These are phyloP conservation scores for Tragelaphus buxtoni DNA, from an alignment of 2,113 vertebrate species.

Conservation along the genomic window DNA sequence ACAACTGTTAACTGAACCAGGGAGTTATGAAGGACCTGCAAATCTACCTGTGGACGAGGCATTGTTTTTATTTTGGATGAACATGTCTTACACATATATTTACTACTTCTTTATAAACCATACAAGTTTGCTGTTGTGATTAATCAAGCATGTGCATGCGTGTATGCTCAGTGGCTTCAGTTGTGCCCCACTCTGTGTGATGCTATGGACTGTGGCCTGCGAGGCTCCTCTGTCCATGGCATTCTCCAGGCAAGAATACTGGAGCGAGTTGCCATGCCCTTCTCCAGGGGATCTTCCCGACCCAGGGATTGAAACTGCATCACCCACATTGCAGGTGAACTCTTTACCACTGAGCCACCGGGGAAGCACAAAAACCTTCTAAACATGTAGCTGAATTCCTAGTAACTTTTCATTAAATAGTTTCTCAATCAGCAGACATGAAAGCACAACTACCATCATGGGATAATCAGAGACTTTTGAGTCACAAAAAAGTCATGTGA, in stretches of 20 bases:
- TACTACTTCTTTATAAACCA: background rate
- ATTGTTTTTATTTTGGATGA: background rate
- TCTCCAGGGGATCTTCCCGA: background rate
- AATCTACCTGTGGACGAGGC: background rate
- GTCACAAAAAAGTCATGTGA: background rate
- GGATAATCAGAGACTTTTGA: background rate
- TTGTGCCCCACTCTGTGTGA: background rate
- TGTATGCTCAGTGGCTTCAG: background rate
- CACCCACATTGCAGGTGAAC: background rate
- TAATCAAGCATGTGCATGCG: background rate
- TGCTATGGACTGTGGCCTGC: background rate
- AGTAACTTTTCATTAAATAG: background rate
- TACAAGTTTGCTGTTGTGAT: background rate
- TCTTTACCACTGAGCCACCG: background rate
- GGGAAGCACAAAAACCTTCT: background rate
- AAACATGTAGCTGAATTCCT: background rate
- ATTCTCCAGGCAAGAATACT: background rate
- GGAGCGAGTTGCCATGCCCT: background rate
- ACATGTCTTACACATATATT: background rate
- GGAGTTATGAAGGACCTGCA: background rate
- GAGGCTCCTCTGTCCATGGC: background rate
- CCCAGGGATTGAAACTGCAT: background rate
- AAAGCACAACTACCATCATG: background rate
- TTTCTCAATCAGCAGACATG: constrained; percentile 15
- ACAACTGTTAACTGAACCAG: background rate